Conservation (phyloP, 1,140 invertebrate genomes). For the Trichogramma pretiosum region DNA sequence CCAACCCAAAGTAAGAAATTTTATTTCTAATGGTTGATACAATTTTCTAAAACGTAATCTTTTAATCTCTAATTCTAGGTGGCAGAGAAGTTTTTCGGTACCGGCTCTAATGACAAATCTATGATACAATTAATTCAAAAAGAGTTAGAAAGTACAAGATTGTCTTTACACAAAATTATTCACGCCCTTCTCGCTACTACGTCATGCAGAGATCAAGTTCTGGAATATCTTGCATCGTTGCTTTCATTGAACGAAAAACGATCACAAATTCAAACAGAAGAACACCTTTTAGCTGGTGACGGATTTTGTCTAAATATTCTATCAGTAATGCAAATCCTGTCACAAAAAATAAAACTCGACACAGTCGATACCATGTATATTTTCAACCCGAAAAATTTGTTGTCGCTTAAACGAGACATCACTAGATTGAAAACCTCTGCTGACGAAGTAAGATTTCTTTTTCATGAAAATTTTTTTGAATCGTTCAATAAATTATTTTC, state of each 20-base stretch:
- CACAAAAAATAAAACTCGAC: slow-evolving; percentile 75
- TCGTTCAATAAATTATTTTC: neutral
- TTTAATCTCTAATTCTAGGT: slow-evolving; percentile 31
- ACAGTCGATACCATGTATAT: slow-evolving; percentile 80
- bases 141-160: slow-evolving; percentile 63
- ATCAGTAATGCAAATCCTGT: slow-evolving; percentile 78
- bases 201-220: slow-evolving; percentile 60
- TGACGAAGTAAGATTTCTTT: neutral
- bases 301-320: slow-evolving; percentile 92
- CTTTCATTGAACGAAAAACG: slow-evolving; percentile 77
- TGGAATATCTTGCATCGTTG: slow-evolving; percentile 69
- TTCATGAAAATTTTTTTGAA: neutral
- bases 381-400: slow-evolving; percentile 71
- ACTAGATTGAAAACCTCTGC: slow-evolving; percentile 54
- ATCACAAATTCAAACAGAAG: slow-evolving; percentile 82
- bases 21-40: too few species aligned
- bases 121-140: slow-evolving; percentile 58
- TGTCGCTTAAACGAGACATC: slow-evolving; percentile 76
- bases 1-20: slow-evolving; percentile 60
- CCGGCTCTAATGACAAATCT: slow-evolving; percentile 47
- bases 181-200: slow-evolving; percentile 76
- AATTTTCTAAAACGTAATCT: too few species aligned
- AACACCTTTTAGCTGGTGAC: slow-evolving; percentile 75
- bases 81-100: slow-evolving; percentile 58
- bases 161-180: slow-evolving; percentile 69